Base-by-base conservation (phyloP, 2,888 invertebrate species). In the Orthonevra nobilis region DNA sequence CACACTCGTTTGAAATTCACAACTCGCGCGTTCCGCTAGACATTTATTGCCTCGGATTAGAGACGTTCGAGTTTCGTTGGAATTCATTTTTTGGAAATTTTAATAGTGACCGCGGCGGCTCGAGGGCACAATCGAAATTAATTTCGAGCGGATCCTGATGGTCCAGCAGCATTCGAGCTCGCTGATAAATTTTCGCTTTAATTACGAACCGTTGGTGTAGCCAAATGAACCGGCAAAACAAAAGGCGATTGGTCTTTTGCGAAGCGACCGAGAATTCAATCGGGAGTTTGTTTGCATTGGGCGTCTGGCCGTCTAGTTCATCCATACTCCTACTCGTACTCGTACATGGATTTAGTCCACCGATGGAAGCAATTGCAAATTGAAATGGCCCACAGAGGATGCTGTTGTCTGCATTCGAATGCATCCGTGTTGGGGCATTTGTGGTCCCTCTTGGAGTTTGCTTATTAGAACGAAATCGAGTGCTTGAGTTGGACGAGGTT, bases 41-140 rank as follows among this genome's bases (percentile, higher is more conserved):
- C 73, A 68, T 79, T 79, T 79, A 79, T 79, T 79, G 79, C 66
- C 42, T 50, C 61, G 79, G 73, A 79, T 79, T 79, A 79, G n/a
- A n/a, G 79, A 61, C 48, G 56, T 52, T 34, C 17, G 54, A 72
- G 10, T 63, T 63, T 50, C 56, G 69, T 56, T 32, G 63, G 36
- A 63, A 32, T 10, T 32, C n/a, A n/a, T n/a, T n/a, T n/a, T n/a
- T n/a, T n/a, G n/a, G 32, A 10, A 32, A 32, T 4, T 69, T 48
- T 48, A 63, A 56, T 48, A n/a, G 26, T 52, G 14, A n/a, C 48
- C 75, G 9, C 7, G n/a, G n/a, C n/a, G 34, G 64, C 40, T 52
- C 72, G 30, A 61, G 68, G 73, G 73, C 73, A 68, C 60, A 73
- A 63, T 79, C 73, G 73, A 73, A 79, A 79, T 79, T 79, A 79